Base-by-base conservation (phyloP, 2,888 invertebrate genomes). In the Sthenelais limicola region DNA sequence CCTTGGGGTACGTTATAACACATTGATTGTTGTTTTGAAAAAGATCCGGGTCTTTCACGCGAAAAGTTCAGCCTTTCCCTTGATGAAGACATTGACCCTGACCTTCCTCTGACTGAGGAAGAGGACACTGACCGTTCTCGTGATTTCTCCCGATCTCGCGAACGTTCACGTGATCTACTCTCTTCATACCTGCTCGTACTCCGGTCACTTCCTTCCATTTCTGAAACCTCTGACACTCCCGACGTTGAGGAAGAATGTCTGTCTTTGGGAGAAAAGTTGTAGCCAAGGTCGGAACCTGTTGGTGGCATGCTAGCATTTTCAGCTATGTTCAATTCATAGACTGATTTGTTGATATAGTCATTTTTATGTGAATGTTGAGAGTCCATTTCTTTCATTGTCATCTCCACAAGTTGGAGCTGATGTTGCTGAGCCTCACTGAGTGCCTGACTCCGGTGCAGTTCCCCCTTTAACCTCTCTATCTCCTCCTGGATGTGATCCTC, bases 141-240 rank as follows among this genome's bases (percentile, higher is more conserved):
- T 84, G 83, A 71, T 89, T 89, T 76, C 89, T 89, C 76, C 89
- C 83, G 0, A 75, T 76, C 56, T 76, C 75, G 21, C 62, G 74
- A 48, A 66, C 38, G 26, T 18, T 38, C 35, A 4, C 38, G 48
- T 15, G 66, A 43, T 4, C 58, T 26, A 47, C 71, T 73, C 28
- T 62, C 68, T 35, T 49, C n/a, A n/a, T 56, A 68, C 38, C 48
- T 43, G 52, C 35, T 52, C 15, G 68, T 52, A 43, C 54, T 35
- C 26, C 71, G 49, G 56, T 74, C 49, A 30, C 52, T 69, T 49
- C 51, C 69, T 26, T 52, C 49, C 38, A 62, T 2, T n/a, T 62
- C 62, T 15, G 62, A 62, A 35, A 62, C 62, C 38, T 71, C 62
- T 15, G 66, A 56, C 24, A 56, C 35, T 18, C 66, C 71, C 33